These are phyloP conservation scores for Cotesia typhae DNA, from an alignment of 1,140 invertebrate species.

Conservation along the genomic window DNA sequence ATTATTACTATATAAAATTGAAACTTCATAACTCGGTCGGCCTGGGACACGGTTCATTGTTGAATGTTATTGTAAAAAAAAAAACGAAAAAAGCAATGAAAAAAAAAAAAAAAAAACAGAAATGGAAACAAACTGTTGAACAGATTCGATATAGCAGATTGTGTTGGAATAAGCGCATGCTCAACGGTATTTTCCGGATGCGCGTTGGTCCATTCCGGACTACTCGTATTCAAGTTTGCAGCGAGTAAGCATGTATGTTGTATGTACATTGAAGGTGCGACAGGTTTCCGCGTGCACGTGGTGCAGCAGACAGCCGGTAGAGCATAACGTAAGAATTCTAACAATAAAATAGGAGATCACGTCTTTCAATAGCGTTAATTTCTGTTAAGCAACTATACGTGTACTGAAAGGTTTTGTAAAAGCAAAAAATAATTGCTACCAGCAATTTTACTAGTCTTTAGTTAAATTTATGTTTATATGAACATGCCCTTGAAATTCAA, in stretches of 20 bases:
- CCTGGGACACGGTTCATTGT: no score
- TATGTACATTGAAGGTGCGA: constrained; percentile 38
- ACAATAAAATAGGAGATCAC: neutral
- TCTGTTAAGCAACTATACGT: no score
- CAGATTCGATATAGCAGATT: neutral
- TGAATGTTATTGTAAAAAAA: neutral
- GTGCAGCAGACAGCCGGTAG: constrained; percentile 27
- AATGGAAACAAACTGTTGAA: constrained; percentile 14
- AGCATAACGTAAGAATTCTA: constrained; percentile 20
- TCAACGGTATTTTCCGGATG: constrained; percentile 21
- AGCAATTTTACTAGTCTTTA: no score
- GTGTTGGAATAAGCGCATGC: constrained; percentile 15
- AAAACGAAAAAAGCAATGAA: neutral
- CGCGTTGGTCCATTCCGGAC: constrained; percentile 27
- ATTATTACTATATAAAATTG: no score
- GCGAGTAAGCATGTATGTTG: constrained; percentile 25
- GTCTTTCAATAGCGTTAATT: no score
- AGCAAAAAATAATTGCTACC: no score
- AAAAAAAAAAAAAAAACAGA: neutral
- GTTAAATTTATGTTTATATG: no score
- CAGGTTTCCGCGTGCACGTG: constrained; percentile 45
- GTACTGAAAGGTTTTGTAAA: no score
- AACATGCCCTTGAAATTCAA: no score
- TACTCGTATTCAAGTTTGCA: constrained; percentile 34
- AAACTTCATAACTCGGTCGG: no score